Evolutionary conservation across 2,113 vertebrate genomes (phyloP), one percentile per base, ranked within the genome.

Genomic region (Oncorhynchus clarkii): DNA sequence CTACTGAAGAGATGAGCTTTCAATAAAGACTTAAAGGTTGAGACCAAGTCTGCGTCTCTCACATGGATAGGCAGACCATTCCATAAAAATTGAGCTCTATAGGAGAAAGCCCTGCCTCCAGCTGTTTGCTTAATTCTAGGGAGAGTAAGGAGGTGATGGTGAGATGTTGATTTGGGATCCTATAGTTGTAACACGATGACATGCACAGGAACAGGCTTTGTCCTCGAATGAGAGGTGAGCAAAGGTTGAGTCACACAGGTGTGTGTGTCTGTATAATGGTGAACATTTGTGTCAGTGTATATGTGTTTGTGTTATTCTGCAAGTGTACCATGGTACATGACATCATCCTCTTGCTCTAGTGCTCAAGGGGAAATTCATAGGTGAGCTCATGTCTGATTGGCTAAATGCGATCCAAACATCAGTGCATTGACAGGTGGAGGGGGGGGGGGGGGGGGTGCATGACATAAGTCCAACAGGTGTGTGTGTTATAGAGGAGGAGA

Each of bases 361-460:
- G 67, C 65, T 9, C 24, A 12, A 60, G 66, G 72, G 45, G 59
- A 62, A 57, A 73, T 74, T 70, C 9, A 67, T 49, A 72, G 66
- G 75, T 39, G 31, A 11, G 70, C 9, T 62, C 4, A 20, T 1
- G 1, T 66, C 48, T 73, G 49, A 86, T 71, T 81, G 80, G 83
- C 78, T 69, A 3, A 2, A 29, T 64, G n/a, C 51, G 48, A 79
- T 71, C 39, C 57, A 80, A 82, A 83, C 76, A 84, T 82, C 66
- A 85, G 80, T 79, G 66, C 68, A 72, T 81, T 73, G 75, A 74
- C 20, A 49, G 8, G 68, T 49, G 20, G 67, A 49, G n/a, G n/a
- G n/a, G 34, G 45, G 31, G 31, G 31, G 29, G 27, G 27, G 4
- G 29, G 29, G 31, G 31, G 31, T 69, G 70, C 26, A 73, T 74